Evolutionary conservation across 53 echinoderm and acorn worm genomes (phyloP).

Genomic region (Apostichopus leukothele): DNA sequence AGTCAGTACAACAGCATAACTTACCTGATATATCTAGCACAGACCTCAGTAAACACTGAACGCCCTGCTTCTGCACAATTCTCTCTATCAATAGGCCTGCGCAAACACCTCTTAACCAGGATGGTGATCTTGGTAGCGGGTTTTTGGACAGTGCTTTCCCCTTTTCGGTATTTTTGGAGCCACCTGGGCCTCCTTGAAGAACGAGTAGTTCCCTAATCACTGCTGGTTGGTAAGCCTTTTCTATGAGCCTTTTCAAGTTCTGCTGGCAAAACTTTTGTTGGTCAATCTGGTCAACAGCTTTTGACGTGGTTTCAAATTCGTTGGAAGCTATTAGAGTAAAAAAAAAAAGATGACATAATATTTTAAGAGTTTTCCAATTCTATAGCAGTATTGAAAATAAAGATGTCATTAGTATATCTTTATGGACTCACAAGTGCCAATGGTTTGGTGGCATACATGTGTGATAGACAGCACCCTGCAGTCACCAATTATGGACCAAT

Average conservation of each 20-base stretch:
- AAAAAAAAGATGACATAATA: too few species aligned
- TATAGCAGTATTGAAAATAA: too few species aligned
- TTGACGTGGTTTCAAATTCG: neutral
- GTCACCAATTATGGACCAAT: too few species aligned
- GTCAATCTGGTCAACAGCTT: neutral
- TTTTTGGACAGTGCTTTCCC: conserved; percentile 24
- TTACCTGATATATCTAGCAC: conserved; percentile 82
- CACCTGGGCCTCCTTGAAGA: conserved; percentile 76
- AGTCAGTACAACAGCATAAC: neutral
- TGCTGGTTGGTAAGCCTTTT: conserved; percentile 76
- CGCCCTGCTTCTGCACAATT: conserved; percentile 77
- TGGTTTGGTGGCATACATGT: too few species aligned
- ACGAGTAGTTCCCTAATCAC: conserved; percentile 85
- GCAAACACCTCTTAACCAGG: conserved; percentile 80
- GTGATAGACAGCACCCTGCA: too few species aligned
- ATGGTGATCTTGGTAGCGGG: conserved; percentile 76
- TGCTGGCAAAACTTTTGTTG: conserved; percentile 50
- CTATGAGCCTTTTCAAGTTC: conserved; percentile 61
- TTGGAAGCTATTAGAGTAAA: neutral
- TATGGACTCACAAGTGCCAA: too few species aligned
- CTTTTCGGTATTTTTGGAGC: neutral
- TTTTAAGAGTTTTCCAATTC: too few species aligned
- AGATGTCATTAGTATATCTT: too few species aligned
- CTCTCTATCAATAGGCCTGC: conserved; percentile 76
- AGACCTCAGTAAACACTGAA: conserved; percentile 72